phyloP scores from a whole-genome alignment of 2,113 vertebrate species.

The Solea solea region DNA sequence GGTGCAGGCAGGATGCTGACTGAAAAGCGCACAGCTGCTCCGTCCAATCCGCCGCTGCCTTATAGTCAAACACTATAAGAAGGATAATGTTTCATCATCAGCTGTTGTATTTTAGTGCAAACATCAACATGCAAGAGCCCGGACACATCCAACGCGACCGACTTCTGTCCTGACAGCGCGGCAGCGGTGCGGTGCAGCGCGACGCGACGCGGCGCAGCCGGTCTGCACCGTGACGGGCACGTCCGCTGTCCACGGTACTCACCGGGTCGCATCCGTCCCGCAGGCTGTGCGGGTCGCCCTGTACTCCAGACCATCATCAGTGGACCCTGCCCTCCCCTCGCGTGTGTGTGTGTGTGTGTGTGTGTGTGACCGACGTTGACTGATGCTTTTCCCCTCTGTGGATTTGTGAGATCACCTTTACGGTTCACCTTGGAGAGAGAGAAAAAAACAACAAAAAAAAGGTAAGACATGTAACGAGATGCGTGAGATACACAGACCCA shows the following conservation, averaged over 20 bases:
- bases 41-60: constrained; percentile 16
- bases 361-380: constrained; percentile 2
- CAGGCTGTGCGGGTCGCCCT: constrained; percentile 1
- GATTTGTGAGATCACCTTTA: constrained; percentile 52
- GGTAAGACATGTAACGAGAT: constrained; percentile 47
- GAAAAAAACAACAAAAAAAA: constrained; percentile 26
- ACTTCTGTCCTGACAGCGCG: constrained; percentile 49
- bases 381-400: constrained; percentile 9
- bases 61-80: background rate
- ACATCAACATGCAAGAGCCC: constrained; percentile 36
- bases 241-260: constrained; percentile 31
- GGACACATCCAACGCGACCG: constrained; percentile 30
- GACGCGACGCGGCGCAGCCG: constrained; percentile 12
- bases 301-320: background rate
- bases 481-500: background rate
- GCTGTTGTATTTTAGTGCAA: background rate
- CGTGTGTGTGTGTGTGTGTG: background rate
- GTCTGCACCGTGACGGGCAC: constrained; percentile 40
- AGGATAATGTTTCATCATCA: constrained; percentile 6
- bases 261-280: constrained; percentile 39
- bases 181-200: constrained; percentile 5
- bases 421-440: constrained; percentile 66
- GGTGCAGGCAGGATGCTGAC: constrained; percentile 29
- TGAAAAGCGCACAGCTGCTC: constrained; percentile 30
- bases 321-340: background rate